Conservation (phyloP, 2,797 vertebrate genomes). For the Garrulus glandarius region DNA sequence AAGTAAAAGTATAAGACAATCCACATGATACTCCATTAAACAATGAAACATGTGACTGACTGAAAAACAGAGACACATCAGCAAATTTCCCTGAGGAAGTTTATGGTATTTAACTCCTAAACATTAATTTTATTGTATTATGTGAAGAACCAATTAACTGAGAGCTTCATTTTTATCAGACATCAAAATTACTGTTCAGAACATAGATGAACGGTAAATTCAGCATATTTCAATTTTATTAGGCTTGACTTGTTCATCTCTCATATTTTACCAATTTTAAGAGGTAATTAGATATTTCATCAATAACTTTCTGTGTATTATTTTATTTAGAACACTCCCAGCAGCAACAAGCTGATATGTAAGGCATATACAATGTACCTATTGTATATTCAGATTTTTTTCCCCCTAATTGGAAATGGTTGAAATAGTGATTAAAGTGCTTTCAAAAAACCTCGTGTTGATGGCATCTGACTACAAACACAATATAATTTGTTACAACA, state of each 20-base stretch:
- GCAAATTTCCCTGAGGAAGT: constrained; percentile 67
- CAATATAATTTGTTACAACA: constrained; percentile 19
- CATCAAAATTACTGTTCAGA: constrained; percentile 60
- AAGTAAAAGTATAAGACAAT: constrained; percentile 37
- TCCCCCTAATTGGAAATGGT: not conserved
- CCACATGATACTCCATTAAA: constrained; percentile 66
- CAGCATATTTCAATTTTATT: constrained; percentile 68
- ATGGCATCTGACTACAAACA: constrained; percentile 41
- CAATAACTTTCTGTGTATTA: constrained; percentile 37
- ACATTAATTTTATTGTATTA: constrained; percentile 76
- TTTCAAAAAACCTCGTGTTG: constrained; percentile 4
- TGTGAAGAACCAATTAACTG: constrained; percentile 70
- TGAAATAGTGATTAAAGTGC: constrained; percentile 42
- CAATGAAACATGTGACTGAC: constrained; percentile 72
- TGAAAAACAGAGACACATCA: constrained; percentile 66
- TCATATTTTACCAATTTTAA: constrained; percentile 53
- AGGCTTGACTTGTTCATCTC: constrained; percentile 51
- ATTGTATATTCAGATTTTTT: not conserved
- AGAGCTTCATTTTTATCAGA: constrained; percentile 63
- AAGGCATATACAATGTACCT: not conserved
- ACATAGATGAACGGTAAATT: constrained; percentile 56
- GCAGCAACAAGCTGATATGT: not conserved
- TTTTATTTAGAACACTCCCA: constrained; percentile 54
- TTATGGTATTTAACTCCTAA: constrained; percentile 74
- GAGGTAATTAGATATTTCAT: constrained; percentile 64